Evolutionary conservation across 1,140 invertebrate species (phyloP).

Genomic region (Reticulitermes speratus): DNA sequence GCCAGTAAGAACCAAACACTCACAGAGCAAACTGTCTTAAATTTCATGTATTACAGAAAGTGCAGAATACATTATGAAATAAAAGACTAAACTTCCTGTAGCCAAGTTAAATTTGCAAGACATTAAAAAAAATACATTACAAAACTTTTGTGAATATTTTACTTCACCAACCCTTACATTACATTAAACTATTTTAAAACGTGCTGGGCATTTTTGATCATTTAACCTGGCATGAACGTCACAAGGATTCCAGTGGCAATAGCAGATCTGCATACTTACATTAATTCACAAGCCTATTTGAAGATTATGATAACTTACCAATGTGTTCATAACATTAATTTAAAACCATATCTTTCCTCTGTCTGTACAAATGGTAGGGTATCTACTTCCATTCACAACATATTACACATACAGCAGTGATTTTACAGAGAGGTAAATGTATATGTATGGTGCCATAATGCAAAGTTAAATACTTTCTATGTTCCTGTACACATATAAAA

Average conservation of each 20-base stretch:
- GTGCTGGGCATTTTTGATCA: background rate
- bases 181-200: background rate
- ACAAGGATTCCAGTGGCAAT: background rate
- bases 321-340: background rate
- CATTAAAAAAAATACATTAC: background rate
- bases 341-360: background rate
- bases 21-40: background rate
- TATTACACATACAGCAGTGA: background rate
- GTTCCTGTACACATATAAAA: background rate
- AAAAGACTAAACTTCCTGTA: slow-evolving; percentile 12
- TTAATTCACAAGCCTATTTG: too few species aligned
- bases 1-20: background rate
- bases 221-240: background rate
- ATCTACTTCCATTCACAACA: background rate
- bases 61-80: slow-evolving; percentile 17
- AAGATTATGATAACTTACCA: background rate
- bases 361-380: background rate
- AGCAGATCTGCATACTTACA: background rate
- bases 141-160: background rate
- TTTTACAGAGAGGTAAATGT: background rate
- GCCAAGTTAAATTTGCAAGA: slow-evolving; percentile 12
- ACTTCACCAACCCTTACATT: background rate
- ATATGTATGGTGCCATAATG: background rate
- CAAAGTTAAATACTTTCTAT: too few species aligned
- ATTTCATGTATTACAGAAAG: slow-evolving; percentile 17